Percentiles rank a stretch among this genome's conserved stretches.
phyloP scores from a whole-genome alignment of 2,888 invertebrate species.

The Lithophane socia region DNA sequence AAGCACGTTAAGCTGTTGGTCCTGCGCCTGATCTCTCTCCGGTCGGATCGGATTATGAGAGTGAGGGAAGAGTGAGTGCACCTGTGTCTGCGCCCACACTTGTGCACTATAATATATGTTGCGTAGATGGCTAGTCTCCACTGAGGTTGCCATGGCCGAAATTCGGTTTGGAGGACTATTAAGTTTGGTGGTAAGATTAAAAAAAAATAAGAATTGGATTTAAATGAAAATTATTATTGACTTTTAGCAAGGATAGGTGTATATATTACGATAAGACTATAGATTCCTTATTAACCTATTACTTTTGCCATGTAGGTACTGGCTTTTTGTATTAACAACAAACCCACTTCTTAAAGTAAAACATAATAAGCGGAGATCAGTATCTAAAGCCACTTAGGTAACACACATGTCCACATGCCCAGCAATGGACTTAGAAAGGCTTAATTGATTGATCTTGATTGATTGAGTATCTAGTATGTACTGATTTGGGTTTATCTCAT shows the following conservation, averaged over 20 bases:
- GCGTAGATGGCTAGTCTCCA: too few relatives aligned
- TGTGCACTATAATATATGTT: too few relatives aligned
- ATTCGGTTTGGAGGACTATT: too few relatives aligned
- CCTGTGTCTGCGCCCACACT: too few relatives aligned
- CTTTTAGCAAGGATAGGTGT: background rate
- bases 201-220: background rate
- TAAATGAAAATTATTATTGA: background rate
- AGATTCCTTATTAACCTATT: background rate
- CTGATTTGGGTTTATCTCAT: constrained; percentile 40
- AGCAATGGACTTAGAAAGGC: constrained; percentile 11
- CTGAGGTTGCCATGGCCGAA: too few relatives aligned
- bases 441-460: constrained; percentile 52
- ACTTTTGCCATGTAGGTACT: background rate
- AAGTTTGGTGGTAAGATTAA: background rate
- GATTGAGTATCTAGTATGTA: constrained; percentile 44
- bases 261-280: background rate
- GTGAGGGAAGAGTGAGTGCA: too few relatives aligned
- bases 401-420: constrained; percentile 36
- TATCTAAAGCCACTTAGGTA: constrained; percentile 35
- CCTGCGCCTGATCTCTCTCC: too few relatives aligned
- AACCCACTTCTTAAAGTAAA: background rate
- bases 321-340: constrained; percentile 1
- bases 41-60: too few relatives aligned
- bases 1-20: too few relatives aligned
- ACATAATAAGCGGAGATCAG: constrained; percentile 35